Conservation (phyloP, 2,113 vertebrate species). For the Erpornis zantholeuca region DNA sequence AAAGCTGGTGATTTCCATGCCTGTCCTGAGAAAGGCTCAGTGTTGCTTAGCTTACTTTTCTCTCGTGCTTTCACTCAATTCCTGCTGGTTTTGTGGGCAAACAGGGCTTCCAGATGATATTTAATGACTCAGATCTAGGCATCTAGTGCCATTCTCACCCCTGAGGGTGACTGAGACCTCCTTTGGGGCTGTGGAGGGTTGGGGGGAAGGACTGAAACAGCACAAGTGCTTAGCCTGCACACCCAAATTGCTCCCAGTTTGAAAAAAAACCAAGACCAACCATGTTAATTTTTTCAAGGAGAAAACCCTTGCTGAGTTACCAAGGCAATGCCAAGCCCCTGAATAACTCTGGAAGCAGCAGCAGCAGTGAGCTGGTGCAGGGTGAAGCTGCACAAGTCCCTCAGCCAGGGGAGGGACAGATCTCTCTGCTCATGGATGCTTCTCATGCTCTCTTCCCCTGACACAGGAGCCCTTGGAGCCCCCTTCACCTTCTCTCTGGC, state of each 20-base stretch:
- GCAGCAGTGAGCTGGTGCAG: neutral
- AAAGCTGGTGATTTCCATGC: neutral
- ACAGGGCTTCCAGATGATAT: neutral
- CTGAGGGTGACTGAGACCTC: neutral
- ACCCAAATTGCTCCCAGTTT: neutral
- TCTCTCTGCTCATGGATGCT: neutral
- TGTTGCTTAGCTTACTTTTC: neutral
- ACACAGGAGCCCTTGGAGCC: fast-evolving
- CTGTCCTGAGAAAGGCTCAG: neutral
- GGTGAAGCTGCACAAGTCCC: neutral
- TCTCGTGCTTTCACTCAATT: neutral
- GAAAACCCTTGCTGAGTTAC: neutral
- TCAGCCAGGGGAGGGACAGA: neutral
- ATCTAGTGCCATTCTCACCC: neutral
- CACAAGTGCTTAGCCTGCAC: neutral
- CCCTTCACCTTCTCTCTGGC: neutral
- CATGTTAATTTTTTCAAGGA: neutral
- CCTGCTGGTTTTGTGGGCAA: neutral
- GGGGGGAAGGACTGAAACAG: neutral
- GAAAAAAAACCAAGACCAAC: neutral
- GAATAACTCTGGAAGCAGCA: neutral
- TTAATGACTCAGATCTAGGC: neutral
- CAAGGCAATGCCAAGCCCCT: neutral
- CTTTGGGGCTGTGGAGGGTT: neutral
- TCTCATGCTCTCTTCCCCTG: fast-evolving